phyloP scores from a whole-genome alignment of 2,797 vertebrate species.

The Erethizon dorsatum region DNA sequence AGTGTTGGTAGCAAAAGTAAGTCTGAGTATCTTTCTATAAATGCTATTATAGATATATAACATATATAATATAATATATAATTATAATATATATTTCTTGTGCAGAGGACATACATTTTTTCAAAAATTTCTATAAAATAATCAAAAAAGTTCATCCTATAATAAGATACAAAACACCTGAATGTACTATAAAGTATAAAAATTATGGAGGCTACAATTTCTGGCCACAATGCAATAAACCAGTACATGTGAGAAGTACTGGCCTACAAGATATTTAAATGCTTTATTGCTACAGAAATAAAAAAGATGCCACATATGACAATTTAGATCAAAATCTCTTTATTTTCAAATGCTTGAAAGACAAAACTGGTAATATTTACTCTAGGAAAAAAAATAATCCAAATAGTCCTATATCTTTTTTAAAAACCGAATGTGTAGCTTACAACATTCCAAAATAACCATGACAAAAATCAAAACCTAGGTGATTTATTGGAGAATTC shows the following conservation, averaged over 20 bases:
- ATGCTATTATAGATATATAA: neutral
- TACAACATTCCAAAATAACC: neutral
- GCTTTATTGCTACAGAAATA: neutral
- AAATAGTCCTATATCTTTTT: neutral
- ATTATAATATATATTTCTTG: neutral
- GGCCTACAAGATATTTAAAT: neutral
- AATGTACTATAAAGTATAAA: neutral
- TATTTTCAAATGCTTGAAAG: neutral
- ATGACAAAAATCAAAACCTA: neutral
- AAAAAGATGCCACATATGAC: neutral
- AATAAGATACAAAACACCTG: neutral
- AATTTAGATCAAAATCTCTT: neutral
- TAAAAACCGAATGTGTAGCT: neutral
- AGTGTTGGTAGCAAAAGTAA: neutral
- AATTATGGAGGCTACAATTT: neutral
- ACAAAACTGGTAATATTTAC: neutral
- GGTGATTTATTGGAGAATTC: neutral
- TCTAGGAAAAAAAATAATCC: neutral
- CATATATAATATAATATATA: too few species aligned
- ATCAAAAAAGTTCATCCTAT: neutral
- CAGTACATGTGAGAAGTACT: neutral
- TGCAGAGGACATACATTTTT: neutral
- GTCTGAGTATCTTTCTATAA: neutral
- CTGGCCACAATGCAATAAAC: neutral
- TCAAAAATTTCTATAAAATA: neutral